These are phyloP conservation scores for Diachrysia chrysitis DNA, from an alignment of 2,888 invertebrate genomes.

Conservation along the genomic window DNA sequence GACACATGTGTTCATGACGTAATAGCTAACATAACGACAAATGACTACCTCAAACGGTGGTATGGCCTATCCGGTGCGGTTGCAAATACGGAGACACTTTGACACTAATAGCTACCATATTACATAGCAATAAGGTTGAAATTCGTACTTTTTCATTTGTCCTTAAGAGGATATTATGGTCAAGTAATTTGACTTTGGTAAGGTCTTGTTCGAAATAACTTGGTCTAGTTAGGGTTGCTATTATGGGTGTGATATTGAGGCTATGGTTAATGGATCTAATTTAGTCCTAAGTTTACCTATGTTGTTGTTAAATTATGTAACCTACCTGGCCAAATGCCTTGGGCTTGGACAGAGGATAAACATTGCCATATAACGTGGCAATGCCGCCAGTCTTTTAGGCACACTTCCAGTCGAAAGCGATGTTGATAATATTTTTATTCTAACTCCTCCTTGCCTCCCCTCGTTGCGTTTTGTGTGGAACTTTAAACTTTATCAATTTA, in stretches of 20 bases:
- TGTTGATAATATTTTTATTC: no score
- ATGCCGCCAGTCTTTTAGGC: no score
- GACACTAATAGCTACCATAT: no score
- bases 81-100: slow-evolving; percentile 15
- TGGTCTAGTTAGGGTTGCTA: not conserved
- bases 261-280: not conserved
- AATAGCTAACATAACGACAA: slow-evolving; percentile 23
- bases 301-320: no score
- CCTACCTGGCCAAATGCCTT: no score
- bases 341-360: no score
- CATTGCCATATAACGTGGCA: no score
- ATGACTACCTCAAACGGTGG: slow-evolving; percentile 42
- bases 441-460: no score
- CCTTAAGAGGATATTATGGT: slow-evolving; percentile 39
- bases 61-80: slow-evolving; percentile 50
- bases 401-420: no score
- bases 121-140: no score
- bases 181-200: slow-evolving; percentile 10
- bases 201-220: slow-evolving; percentile 1
- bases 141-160: not conserved
- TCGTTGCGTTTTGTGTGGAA: no score
- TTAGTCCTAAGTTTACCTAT: not conserved
- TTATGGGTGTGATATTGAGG: not conserved
- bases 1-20: slow-evolving; percentile 3
- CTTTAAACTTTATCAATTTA: no score